Conservation (phyloP, 2,888 invertebrate genomes). For the Pyrrhia umbra region DNA sequence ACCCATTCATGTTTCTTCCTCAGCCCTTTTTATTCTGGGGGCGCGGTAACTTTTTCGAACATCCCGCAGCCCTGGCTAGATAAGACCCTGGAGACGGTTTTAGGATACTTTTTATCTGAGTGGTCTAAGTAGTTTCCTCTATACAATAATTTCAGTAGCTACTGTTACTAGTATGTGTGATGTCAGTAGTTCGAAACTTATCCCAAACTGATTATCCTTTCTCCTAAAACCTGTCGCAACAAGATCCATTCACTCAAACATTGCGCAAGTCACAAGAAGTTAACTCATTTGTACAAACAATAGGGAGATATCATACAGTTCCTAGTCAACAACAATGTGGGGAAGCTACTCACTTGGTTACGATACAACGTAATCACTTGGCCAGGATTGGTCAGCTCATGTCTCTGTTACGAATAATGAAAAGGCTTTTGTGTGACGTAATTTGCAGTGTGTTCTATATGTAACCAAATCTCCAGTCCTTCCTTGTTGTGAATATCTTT, state of each 20-base stretch:
- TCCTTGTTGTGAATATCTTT: no score
- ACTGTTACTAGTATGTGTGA: no score
- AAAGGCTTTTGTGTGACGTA: slow-evolving; percentile 6
- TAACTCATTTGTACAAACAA: slow-evolving; percentile 55
- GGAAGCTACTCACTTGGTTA: slow-evolving; percentile 54
- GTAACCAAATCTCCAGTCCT: no score
- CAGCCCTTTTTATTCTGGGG: no score
- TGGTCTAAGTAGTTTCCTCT: no score
- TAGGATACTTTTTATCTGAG: no score
- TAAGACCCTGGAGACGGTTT: no score
- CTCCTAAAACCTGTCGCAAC: slow-evolving; percentile 37
- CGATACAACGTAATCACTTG: slow-evolving; percentile 27
- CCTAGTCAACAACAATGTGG: slow-evolving; percentile 57
- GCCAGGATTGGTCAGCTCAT: slow-evolving; percentile 28
- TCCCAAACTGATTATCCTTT: slow-evolving; percentile 3
- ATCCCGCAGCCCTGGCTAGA: no score
- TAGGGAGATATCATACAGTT: slow-evolving; percentile 54
- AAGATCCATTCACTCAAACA: slow-evolving; percentile 30
- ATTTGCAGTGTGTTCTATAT: background rate
- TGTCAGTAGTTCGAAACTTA: no score
- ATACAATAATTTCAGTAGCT: no score
- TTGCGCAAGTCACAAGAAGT: slow-evolving; percentile 52
- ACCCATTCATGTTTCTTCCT: no score
- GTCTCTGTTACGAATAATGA: slow-evolving; percentile 11
- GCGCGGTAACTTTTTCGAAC: no score